Evolutionary conservation across 2,113 vertebrate genomes (phyloP).

Genomic region (Ornithorhynchus anatinus): DNA sequence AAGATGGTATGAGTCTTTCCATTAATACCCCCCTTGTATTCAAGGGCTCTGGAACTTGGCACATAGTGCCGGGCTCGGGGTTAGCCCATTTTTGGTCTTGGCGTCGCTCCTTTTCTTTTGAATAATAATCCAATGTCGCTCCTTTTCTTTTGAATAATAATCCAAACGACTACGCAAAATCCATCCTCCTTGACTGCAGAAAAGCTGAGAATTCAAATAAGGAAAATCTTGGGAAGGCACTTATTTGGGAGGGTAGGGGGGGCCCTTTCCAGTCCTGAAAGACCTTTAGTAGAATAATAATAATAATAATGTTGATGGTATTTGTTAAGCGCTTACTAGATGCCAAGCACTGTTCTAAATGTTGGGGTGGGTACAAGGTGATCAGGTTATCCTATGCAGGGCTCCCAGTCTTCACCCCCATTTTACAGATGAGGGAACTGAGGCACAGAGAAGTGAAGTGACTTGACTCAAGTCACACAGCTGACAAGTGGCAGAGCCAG

Average conservation of each 20-base stretch:
- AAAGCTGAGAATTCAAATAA: conserved; percentile 22
- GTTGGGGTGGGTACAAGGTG: no score
- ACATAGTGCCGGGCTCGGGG: neutral
- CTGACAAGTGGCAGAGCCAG: no score
- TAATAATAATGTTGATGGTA: no score
- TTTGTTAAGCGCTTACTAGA: no score
- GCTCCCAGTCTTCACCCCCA: no score
- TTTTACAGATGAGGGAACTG: no score
- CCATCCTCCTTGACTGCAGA: conserved; percentile 25
- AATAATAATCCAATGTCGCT: conserved; percentile 21
- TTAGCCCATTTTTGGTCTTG: conserved; percentile 11
- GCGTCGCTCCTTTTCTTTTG: conserved; percentile 1
- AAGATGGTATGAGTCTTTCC: conserved; percentile 58
- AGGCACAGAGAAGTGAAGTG: no score
- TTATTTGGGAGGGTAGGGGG: no score
- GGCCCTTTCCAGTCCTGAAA: conserved; percentile 11
- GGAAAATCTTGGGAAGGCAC: conserved; percentile 16
- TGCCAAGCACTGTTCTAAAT: no score
- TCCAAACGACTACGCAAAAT: conserved; percentile 34
- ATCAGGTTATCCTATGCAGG: no score
- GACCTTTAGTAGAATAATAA: neutral
- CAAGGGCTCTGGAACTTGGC: conserved; percentile 42
- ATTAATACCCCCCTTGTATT: conserved; percentile 57
- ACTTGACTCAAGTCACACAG: no score
- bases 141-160: conserved; percentile 11